phyloP scores from a whole-genome alignment of 1,140 invertebrate species.

The Anastrepha obliqua region DNA sequence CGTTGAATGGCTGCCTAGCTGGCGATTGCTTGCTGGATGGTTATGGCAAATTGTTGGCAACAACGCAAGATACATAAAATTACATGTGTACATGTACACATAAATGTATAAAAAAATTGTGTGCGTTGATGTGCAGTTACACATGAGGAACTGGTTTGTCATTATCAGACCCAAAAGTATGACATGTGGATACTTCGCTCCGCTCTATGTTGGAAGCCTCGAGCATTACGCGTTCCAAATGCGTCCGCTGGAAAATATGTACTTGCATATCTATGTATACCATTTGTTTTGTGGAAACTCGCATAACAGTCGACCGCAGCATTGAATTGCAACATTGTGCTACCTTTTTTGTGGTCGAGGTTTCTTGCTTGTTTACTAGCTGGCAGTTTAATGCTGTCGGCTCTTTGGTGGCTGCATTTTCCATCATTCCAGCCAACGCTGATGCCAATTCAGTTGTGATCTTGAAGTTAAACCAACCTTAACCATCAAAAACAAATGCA shows the following conservation, averaged over 20 bases:
- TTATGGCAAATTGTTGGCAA: background rate
- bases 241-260: background rate
- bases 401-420: background rate
- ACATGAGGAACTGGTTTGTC: conserved; percentile 1
- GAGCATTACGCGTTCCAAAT: background rate
- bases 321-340: background rate
- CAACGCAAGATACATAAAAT: background rate
- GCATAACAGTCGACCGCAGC: background rate
- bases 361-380: background rate
- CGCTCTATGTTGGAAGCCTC: background rate
- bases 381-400: background rate
- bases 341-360: background rate
- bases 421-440: background rate
- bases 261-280: too few relatives aligned
- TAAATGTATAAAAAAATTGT: background rate
- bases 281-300: background rate
- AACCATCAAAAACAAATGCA: too few relatives aligned
- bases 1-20: too few relatives aligned
- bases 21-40: background rate
- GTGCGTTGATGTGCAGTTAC: background rate
- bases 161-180: background rate
- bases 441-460: background rate
- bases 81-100: background rate
- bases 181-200: background rate
- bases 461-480: too few relatives aligned